These are phyloP conservation scores for Eulemur macaco DNA, from an alignment of 2,113 vertebrate genomes.

Conservation along the genomic window DNA sequence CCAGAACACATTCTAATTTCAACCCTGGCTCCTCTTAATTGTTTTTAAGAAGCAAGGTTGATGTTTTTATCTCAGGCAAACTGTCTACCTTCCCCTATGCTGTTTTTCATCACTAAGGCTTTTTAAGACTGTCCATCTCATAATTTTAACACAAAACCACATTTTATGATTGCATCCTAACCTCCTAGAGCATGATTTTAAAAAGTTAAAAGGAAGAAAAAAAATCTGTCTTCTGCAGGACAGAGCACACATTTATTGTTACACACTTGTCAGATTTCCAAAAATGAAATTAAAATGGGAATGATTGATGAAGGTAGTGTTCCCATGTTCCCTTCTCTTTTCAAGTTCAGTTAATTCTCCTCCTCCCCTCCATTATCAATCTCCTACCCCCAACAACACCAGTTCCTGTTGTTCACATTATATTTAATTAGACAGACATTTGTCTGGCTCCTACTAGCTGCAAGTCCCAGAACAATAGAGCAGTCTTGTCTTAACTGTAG, in stretches of 20 bases:
- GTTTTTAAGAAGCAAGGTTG: conserved; percentile 31
- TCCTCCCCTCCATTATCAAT: background rate
- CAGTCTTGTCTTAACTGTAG: background rate
- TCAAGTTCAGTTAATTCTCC: background rate
- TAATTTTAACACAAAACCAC: conserved; percentile 12
- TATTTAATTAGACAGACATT: background rate
- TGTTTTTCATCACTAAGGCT: background rate
- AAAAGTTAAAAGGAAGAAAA: background rate
- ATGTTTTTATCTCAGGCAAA: conserved; percentile 25
- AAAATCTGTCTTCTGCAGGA: background rate
- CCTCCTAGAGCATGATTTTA: background rate
- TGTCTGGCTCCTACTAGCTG: background rate
- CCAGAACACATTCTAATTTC: conserved; percentile 31
- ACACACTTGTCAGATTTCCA: background rate
- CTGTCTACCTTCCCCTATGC: background rate
- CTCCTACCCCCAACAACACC: background rate
- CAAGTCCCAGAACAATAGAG: background rate
- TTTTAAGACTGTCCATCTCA: conserved; percentile 8
- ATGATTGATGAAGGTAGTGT: background rate
- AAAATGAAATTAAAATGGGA: conserved; percentile 45
- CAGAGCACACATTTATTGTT: background rate
- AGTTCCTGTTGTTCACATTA: background rate
- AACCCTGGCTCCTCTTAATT: background rate
- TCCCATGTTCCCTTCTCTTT: background rate
- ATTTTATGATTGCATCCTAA: background rate